Evolutionary conservation across 37 sponge, comb jelly and placozoan species (phyloP).

Genomic region (Tethya wilhelma): DNA sequence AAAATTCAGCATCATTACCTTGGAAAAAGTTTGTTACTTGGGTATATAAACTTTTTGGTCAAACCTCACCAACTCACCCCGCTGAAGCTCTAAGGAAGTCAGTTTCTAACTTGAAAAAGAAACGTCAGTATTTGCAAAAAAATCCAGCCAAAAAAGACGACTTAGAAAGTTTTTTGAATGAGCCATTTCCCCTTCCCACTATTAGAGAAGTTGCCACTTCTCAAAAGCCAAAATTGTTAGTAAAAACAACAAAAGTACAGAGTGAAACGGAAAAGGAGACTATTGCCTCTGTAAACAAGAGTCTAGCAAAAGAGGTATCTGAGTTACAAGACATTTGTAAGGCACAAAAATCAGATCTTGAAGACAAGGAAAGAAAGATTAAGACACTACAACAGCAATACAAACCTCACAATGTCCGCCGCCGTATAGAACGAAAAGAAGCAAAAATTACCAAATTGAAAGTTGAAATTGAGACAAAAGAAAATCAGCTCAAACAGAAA

Average conservation of each 20-base stretch:
- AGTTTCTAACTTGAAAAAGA: neutral
- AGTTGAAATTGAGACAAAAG: neutral
- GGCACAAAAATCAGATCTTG: neutral
- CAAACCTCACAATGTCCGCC: neutral
- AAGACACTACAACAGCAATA: neutral
- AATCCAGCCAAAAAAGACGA: neutral
- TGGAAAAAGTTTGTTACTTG: neutral
- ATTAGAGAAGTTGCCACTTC: neutral
- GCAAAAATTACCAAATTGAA: neutral
- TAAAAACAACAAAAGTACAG: too few relatives aligned
- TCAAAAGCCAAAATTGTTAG: neutral
- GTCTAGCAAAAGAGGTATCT: neutral
- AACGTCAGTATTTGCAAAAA: too few relatives aligned
- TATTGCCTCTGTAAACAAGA: neutral
- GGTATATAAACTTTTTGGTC: neutral
- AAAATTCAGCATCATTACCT: neutral
- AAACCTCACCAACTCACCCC: neutral
- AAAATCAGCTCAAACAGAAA: neutral
- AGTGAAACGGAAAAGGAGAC: neutral
- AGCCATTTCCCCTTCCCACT: neutral
- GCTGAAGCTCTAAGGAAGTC: neutral
- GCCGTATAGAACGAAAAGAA: neutral
- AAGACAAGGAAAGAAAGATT: neutral
- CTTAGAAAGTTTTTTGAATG: neutral
- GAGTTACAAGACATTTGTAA: neutral